Conservation (phyloP, 1,140 invertebrate species). For the Zaprionus ghesquierei region DNA sequence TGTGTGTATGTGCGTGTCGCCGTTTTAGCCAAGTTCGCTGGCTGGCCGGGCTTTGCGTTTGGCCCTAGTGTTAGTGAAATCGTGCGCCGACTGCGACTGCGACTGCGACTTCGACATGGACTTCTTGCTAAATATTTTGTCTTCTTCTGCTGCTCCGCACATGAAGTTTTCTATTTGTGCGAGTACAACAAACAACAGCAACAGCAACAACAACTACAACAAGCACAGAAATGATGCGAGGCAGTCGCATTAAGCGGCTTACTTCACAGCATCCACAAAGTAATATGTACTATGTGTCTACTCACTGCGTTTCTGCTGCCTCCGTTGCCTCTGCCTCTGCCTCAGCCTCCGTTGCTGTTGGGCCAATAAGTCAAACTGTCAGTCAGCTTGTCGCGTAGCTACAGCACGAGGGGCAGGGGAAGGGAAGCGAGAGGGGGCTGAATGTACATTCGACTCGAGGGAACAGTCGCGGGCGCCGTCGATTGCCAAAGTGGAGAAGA, state of each 20-base stretch:
- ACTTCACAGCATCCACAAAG: conserved; percentile 34
- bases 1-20: conserved; percentile 38
- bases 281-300: too few species aligned
- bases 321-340: too few species aligned
- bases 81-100: conserved; percentile 39
- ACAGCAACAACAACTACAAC: not conserved
- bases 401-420: not conserved
- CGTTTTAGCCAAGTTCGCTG: conserved; percentile 68
- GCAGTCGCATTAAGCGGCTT: conserved; percentile 62
- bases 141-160: conserved; percentile 22
- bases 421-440: too few species aligned
- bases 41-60: conserved; percentile 47
- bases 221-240: not conserved
- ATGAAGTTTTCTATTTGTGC: conserved; percentile 72
- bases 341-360: too few species aligned
- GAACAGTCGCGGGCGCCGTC: not conserved
- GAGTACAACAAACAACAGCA: conserved; percentile 19
- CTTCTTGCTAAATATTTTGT: conserved; percentile 75
- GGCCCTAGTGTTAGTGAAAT: conserved; percentile 71
- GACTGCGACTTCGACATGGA: conserved; percentile 26
- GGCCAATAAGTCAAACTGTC: not conserved
- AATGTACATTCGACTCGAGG: not conserved
- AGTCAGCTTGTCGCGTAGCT: not conserved
- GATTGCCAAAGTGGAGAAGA: not conserved
- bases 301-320: not conserved